Evolutionary conservation across 2,888 invertebrate species (phyloP).

Genomic region (Thelaira solivaga): DNA sequence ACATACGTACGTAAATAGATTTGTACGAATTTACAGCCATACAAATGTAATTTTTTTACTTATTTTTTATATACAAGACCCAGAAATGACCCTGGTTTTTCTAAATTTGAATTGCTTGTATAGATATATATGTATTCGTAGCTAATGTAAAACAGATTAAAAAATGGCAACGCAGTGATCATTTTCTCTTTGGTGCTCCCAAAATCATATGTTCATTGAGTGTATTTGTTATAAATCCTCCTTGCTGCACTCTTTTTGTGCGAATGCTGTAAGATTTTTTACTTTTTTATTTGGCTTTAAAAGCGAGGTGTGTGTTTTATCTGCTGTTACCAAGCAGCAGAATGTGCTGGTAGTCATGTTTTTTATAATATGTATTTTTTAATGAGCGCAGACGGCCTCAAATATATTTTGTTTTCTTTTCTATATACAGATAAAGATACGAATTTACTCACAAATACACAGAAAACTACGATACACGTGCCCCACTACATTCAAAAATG

Average conservation of each 20-base stretch:
- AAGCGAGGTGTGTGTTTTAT: conserved; percentile 55
- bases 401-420: conserved; percentile 27
- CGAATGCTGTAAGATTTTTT: conserved; percentile 57
- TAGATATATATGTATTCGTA: background rate
- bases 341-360: conserved; percentile 47
- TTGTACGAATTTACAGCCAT: background rate
- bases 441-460: conserved; percentile 62
- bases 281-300: conserved; percentile 40
- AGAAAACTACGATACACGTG: conserved; percentile 70
- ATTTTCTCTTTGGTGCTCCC: conserved; percentile 36
- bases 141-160: conserved; percentile 33
- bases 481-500: conserved; percentile 73
- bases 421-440: conserved; percentile 54
- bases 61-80: conserved; percentile 47
- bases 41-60: conserved; percentile 28
- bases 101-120: conserved; percentile 70
- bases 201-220: conserved; percentile 54
- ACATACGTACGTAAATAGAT: background rate
- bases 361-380: conserved; percentile 36
- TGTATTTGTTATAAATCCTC: conserved; percentile 37
- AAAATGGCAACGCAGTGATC: conserved; percentile 53
- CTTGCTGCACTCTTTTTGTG: conserved; percentile 48
- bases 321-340: conserved; percentile 64
- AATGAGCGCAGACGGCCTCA: conserved; percentile 58
- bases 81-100: conserved; percentile 72